Conservation (phyloP, 1,140 invertebrate species). For the Orchesella cincta region DNA sequence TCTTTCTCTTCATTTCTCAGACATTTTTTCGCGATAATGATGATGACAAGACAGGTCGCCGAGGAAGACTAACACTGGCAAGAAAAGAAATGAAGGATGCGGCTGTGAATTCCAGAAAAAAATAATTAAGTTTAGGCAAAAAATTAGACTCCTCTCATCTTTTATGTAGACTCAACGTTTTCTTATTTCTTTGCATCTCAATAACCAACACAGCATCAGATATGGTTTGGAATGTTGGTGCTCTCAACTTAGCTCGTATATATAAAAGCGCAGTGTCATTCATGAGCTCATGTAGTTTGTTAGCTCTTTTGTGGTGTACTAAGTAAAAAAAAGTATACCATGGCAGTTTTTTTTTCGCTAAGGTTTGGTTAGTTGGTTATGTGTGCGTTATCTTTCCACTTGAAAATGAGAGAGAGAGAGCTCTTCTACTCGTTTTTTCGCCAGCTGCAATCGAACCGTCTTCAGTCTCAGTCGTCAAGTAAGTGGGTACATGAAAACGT, state of each 20-base stretch:
- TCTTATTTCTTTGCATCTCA: too few species aligned
- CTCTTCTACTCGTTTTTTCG: not conserved
- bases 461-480: too few species aligned
- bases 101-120: constrained; percentile 14
- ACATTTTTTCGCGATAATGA: not conserved
- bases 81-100: constrained; percentile 4
- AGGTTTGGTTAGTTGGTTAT: not conserved
- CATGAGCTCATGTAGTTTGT: not conserved
- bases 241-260: too few species aligned
- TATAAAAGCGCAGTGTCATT: too few species aligned
- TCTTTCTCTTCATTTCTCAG: not conserved
- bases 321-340: not conserved
- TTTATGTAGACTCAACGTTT: not conserved
- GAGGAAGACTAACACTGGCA: not conserved
- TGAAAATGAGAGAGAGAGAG: not conserved
- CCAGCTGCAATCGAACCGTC: constrained; percentile 9
- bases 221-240: too few species aligned
- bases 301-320: not conserved
- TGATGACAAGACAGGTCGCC: constrained; percentile 16
- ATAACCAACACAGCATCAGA: too few species aligned
- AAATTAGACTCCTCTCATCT: not conserved
- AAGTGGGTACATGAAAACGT: too few species aligned
- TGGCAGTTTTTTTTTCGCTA: not conserved
- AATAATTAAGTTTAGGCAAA: constrained; percentile 14
- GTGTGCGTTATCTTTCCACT: constrained; percentile 20